Conservation (phyloP, 1,140 invertebrate genomes). For the Drosophila persimilis region DNA sequence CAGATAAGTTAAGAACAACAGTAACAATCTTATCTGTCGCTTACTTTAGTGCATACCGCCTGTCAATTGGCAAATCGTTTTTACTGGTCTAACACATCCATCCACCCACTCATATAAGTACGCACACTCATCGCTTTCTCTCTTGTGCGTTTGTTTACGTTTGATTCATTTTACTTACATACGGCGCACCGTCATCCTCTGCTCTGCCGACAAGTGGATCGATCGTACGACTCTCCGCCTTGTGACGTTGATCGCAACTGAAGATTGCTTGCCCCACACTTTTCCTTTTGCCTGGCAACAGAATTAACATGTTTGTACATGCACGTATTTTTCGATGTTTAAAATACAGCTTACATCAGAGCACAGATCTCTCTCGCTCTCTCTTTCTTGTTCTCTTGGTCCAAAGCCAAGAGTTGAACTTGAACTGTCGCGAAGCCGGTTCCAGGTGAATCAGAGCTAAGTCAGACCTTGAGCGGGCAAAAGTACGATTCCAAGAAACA, state of each 20-base stretch:
- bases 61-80: conserved; percentile 32
- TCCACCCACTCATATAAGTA: background rate
- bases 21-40: conserved; percentile 26
- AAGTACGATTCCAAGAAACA: conserved; percentile 12
- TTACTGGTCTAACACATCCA: conserved; percentile 15
- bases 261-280: background rate
- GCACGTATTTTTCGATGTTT: background rate
- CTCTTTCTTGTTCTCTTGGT: background rate
- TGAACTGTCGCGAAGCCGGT: conserved; percentile 3
- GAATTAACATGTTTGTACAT: conserved; percentile 21
- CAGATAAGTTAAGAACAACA: conserved; percentile 28
- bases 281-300: conserved; percentile 22
- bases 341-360: conserved; percentile 9
- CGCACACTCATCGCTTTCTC: conserved; percentile 3
- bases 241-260: conserved; percentile 6
- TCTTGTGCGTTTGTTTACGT: conserved; percentile 28
- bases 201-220: too few species aligned
- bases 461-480: conserved; percentile 8
- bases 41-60: conserved; percentile 7
- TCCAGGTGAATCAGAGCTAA: conserved; percentile 21
- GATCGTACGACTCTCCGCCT: conserved; percentile 23
- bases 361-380: background rate
- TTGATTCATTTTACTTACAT: conserved; percentile 15
- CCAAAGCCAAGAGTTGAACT: conserved; percentile 6
- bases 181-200: conserved; percentile 24